Conservation (phyloP, 2,113 vertebrate genomes). For the Pleuronectes platessa region DNA sequence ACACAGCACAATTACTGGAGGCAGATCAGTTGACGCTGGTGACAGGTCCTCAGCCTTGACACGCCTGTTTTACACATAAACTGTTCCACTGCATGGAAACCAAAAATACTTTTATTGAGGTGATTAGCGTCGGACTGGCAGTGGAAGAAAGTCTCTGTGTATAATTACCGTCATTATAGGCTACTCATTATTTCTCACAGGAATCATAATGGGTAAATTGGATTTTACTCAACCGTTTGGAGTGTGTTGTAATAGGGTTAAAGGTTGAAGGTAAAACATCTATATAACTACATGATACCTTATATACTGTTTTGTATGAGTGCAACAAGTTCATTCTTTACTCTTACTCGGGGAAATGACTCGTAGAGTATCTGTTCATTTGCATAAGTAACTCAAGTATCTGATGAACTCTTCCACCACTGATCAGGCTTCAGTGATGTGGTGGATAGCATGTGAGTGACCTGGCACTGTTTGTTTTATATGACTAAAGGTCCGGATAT, state of each 20-base stretch:
- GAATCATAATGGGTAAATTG: conserved; percentile 28
- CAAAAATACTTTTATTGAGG: conserved; percentile 55
- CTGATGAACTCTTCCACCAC: background rate
- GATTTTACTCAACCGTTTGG: conserved; percentile 12
- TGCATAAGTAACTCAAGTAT: background rate
- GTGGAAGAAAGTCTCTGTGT: conserved; percentile 49
- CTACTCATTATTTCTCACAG: conserved; percentile 38
- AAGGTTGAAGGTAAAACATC: background rate
- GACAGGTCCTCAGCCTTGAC: conserved; percentile 50
- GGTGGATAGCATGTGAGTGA: conserved; percentile 25
- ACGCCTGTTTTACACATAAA: conserved; percentile 54
- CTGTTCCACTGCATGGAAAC: conserved; percentile 36
- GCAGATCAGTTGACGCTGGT: conserved; percentile 56
- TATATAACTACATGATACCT: background rate
- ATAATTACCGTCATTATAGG: conserved; percentile 52
- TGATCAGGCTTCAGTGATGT: background rate
- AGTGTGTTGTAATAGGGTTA: background rate
- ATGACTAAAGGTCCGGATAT: conserved; percentile 64
- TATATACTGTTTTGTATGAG: no score
- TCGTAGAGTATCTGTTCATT: background rate
- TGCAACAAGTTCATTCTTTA: background rate
- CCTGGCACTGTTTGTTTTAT: conserved; percentile 34
- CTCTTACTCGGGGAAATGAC: background rate
- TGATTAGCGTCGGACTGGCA: conserved; percentile 48
- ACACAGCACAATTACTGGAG: conserved; percentile 55